These are phyloP conservation scores for Zelleria hepariella DNA, from an alignment of 2,888 invertebrate genomes.

Conservation along the genomic window DNA sequence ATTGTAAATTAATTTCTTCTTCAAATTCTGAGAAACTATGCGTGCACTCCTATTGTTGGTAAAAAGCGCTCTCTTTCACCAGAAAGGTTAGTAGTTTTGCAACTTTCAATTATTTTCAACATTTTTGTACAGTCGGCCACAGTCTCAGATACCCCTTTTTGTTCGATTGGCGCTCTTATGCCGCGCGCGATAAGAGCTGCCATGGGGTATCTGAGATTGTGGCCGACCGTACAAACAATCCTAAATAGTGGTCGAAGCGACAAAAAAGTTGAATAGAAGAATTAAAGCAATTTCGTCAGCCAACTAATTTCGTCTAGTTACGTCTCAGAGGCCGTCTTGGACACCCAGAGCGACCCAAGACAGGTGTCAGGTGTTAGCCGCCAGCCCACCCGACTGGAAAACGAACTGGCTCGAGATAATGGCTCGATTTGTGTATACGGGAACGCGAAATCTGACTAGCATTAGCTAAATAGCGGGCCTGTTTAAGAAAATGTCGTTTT, in stretches of 20 bases:
- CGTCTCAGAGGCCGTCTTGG: background rate
- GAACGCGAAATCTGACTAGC: background rate
- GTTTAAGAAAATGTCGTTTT: background rate
- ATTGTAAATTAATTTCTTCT: too few relatives aligned
- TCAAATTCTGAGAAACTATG: too few relatives aligned
- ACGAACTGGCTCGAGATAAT: conserved; percentile 1
- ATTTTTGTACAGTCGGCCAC: too few relatives aligned
- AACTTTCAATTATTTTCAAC: too few relatives aligned
- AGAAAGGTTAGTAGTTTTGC: too few relatives aligned
- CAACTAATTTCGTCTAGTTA: background rate
- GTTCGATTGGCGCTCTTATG: too few relatives aligned
- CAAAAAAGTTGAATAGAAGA: background rate
- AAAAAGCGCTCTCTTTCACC: too few relatives aligned
- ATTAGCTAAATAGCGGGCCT: background rate
- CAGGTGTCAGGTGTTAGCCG: conserved; percentile 6
- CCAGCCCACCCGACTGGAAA: conserved; percentile 1
- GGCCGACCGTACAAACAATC: too few relatives aligned
- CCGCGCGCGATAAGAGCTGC: too few relatives aligned
- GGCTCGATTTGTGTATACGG: background rate
- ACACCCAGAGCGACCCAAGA: background rate
- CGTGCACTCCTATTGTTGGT: too few relatives aligned
- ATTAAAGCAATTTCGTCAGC: background rate
- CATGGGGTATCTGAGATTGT: too few relatives aligned
- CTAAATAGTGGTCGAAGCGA: background rate
- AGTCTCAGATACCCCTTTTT: too few relatives aligned